Base-by-base conservation (phyloP, 2,797 vertebrate species). In the Furcifer pardalis region DNA sequence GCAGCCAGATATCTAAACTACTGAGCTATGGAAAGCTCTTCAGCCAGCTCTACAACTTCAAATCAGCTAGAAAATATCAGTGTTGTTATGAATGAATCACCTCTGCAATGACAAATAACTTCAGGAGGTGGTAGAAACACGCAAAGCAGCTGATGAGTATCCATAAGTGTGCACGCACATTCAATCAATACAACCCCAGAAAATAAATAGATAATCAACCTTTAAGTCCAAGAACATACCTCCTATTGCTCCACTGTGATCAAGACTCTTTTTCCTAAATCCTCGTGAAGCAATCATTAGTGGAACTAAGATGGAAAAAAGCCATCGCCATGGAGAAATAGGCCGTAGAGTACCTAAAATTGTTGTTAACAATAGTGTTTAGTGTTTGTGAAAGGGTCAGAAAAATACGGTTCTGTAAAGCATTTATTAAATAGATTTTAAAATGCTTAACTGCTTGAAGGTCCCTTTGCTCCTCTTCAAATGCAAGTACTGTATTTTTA, bases 291-390 rank as follows among this genome's bases (percentile, higher is more conserved):
- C 91, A 80, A 99, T 92, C 27, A 95, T 62, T 7, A 99, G 93
- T 15, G 98, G 97, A 92, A 97, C 90, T 85, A 98, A 72, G 89
- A 99, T 92, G 79, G 98, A 99, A 94, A 99, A 97, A 89, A 99
- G 93, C 98, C 98, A 99, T 30, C 98, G 97, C 98, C 98, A 99
- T 0, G 98, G 98, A 66, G 98, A 99, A 88, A 99, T 94, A 1
- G 98, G 98, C 73, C 94, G 95, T 74, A 98, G 90, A 5, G 96
- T 97, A 88, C 97, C 98, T 99, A 90, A 75, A 94, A 78, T 90
- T 85, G 90, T 72, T 88, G 89, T 75, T 86, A 63, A 49, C 90
- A 79, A 42, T 32, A 71, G 89, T 8, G 23, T 68, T 87, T 25
- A 42, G 8, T 75, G 30, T 75, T 46, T 75, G 49, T 9, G 5